Conservation (phyloP, 2,113 vertebrate genomes). For the Porphyrio hochstetteri region DNA sequence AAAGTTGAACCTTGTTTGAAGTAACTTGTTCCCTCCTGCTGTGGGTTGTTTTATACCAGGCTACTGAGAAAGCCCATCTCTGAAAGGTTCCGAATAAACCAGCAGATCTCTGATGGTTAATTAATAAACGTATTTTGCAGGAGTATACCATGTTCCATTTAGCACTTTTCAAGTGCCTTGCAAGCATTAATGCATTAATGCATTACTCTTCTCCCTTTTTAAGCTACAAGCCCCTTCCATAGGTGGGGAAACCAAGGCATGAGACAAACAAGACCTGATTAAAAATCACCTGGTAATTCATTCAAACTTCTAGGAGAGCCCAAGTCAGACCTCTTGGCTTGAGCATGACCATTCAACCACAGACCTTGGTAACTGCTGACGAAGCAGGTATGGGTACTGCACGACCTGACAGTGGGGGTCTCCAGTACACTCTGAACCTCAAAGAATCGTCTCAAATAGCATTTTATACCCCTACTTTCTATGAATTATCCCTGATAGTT, state of each 20-base stretch:
- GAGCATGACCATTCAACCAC: neutral
- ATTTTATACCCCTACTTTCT: neutral
- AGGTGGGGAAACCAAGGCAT: neutral
- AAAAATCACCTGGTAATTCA: neutral
- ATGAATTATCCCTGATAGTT: neutral
- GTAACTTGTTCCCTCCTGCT: slow-evolving; percentile 27
- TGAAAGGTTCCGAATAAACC: neutral
- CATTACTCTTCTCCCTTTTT: neutral
- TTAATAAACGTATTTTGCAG: neutral
- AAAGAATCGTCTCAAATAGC: neutral
- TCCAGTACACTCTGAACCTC: neutral
- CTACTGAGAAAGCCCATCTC: slow-evolving; percentile 15
- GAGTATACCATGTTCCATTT: neutral
- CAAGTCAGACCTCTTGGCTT: neutral
- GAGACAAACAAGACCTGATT: neutral
- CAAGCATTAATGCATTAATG: neutral
- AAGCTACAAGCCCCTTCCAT: neutral
- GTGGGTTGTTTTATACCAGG: neutral
- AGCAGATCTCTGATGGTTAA: neutral
- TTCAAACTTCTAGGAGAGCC: neutral
- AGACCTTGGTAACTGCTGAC: fast-evolving
- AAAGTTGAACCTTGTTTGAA: slow-evolving; percentile 30
- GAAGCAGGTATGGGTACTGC: neutral
- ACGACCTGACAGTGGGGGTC: neutral
- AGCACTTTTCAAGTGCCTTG: neutral